These are phyloP conservation scores for Pseudopipra pipra DNA, from an alignment of 2,113 vertebrate genomes.

Conservation along the genomic window DNA sequence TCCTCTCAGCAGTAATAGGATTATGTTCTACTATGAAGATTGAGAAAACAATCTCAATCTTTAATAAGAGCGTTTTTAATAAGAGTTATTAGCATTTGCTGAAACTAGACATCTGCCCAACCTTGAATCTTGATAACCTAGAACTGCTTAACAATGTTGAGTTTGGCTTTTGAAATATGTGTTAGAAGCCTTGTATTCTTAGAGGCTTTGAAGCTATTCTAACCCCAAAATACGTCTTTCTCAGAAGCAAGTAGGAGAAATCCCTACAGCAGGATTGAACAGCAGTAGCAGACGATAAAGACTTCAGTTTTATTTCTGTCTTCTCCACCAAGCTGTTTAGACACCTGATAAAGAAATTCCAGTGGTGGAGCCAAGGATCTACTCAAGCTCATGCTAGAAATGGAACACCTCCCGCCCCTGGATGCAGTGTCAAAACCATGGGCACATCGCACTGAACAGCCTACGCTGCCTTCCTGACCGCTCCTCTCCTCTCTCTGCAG, in stretches of 20 bases:
- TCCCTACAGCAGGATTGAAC: neutral
- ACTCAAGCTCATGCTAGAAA: neutral
- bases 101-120: neutral
- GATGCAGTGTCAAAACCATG: neutral
- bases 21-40: neutral
- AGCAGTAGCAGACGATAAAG: neutral
- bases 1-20: neutral
- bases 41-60: neutral
- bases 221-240: neutral
- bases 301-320: neutral
- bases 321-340: neutral
- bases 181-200: neutral
- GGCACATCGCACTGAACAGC: fast-evolving
- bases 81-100: neutral
- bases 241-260: neutral
- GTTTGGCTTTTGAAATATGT: neutral
- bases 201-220: neutral
- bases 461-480: fast-evolving
- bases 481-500: neutral
- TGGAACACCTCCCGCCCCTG: neutral
- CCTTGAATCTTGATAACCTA: neutral
- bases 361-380: neutral
- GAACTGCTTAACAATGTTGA: neutral
- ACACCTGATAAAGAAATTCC: neutral
- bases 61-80: neutral